Evolutionary conservation across 1,140 invertebrate species (phyloP), one percentile per base, ranked within the genome.

Genomic region (Drosophila lini): DNA sequence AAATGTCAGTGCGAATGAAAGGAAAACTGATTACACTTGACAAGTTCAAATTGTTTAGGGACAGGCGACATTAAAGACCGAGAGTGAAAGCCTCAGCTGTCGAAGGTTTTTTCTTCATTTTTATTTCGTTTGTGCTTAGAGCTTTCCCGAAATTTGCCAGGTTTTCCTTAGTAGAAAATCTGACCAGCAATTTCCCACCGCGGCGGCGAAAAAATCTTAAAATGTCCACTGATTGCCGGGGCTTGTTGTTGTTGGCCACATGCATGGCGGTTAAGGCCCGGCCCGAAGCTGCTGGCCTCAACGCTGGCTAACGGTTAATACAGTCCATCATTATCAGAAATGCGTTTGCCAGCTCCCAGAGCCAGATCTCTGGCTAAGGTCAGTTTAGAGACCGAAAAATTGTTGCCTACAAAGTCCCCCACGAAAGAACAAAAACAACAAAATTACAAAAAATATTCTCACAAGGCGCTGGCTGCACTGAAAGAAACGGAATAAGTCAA

Each of bases 321-420:
- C 88, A 84, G 88, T 91, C 88, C 83, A 91, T 91, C 88, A 91
- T 91, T 91, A 91, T 90, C 80, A 83, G 83, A 88, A 88, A 88
- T 88, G 83, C 83, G 83, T 88, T 88, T 77, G 68, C 78, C 58
- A 80, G 70, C 67, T 60, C 58, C 63, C 73, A 63, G 40, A 55
- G 59, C 74, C 74, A 74, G 73, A 69, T 64, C 67, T 64, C 74
- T 68, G 62, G 74, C 80, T 89, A 89, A 89, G 84, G 84, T 89
- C 84, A 89, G 74, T 76, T 76, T 80, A 71, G 77, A 86, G 80
- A 86, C 80, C 75, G 67, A 71, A 86, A 88, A 88, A 88, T 86
- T 86, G 82, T 85, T 81, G 82, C 84, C 79, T 44, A 88, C 82
- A 75, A 79, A 59, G 58, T 44, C 59, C 38, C 47, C 47, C 47